Conservation (phyloP, 2,113 vertebrate species). For the Hypanus sabinus region DNA sequence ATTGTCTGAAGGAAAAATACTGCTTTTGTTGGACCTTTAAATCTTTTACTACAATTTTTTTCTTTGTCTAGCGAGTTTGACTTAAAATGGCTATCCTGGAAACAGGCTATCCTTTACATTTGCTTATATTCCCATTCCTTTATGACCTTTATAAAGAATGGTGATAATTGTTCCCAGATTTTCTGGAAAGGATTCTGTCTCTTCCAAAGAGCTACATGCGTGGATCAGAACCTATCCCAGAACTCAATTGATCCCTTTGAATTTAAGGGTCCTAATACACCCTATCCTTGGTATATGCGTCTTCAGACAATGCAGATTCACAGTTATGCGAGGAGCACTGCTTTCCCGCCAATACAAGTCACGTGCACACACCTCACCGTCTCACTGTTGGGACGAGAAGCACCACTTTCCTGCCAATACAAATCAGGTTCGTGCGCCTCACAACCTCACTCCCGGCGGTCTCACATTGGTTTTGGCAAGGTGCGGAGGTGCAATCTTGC, state of each 20-base stretch:
- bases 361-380: no score
- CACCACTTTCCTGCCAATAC: no score
- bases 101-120: background rate
- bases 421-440: no score
- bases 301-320: no score
- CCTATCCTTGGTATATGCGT: no score
- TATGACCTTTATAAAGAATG: conserved; percentile 16
- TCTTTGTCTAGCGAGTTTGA: background rate
- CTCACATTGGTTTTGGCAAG: no score
- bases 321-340: no score
- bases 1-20: background rate
- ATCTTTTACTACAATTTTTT: background rate
- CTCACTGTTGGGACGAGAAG: no score
- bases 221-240: conserved; percentile 6
- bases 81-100: conserved; percentile 3
- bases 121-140: background rate
- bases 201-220: background rate
- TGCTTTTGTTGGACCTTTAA: background rate
- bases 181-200: conserved; percentile 19
- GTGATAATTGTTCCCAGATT: conserved; percentile 21
- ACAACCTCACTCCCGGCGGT: no score
- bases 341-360: no score
- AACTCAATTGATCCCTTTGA: background rate
- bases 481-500: no score
- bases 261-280: background rate